Percentiles rank a stretch among this genome's conserved stretches.
Conservation (phyloP, 1,140 invertebrate genomes). For the Solenopsis fugax region DNA sequence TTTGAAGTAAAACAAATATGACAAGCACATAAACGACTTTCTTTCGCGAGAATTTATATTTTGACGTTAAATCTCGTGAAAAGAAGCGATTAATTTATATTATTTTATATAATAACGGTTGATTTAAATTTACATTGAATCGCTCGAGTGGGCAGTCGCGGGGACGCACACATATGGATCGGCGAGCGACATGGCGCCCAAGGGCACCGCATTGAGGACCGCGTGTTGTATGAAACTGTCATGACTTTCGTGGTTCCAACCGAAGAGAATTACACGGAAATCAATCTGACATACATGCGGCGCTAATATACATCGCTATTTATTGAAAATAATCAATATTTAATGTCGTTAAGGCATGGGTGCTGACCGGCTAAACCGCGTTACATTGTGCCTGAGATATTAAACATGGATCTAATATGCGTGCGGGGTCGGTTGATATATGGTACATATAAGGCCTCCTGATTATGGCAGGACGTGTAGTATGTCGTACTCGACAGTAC, state of each 20-base stretch:
- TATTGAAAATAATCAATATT: constrained; percentile 42
- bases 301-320: constrained; percentile 8
- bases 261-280: constrained; percentile 44
- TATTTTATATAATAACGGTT: constrained; percentile 31
- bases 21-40: neutral
- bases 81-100: constrained; percentile 35
- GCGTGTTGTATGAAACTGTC: constrained; percentile 40
- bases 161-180: constrained; percentile 25
- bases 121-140: constrained; percentile 37
- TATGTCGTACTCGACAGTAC: neutral
- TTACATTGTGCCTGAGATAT: constrained; percentile 17
- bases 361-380: neutral
- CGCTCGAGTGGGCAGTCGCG: constrained; percentile 35
- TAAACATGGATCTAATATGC: constrained; percentile 8
- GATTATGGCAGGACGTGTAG: neutral
- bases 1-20: neutral
- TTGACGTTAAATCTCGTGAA: neutral
- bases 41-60: constrained; percentile 8
- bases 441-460: neutral
- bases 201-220: constrained; percentile 42
- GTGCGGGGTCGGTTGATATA: neutral
- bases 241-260: constrained; percentile 35
- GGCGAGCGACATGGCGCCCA: constrained; percentile 44
- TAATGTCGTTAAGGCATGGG: constrained; percentile 33
- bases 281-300: constrained; percentile 25